phyloP scores from a whole-genome alignment of 2,113 vertebrate species.

The Clupea harengus region DNA sequence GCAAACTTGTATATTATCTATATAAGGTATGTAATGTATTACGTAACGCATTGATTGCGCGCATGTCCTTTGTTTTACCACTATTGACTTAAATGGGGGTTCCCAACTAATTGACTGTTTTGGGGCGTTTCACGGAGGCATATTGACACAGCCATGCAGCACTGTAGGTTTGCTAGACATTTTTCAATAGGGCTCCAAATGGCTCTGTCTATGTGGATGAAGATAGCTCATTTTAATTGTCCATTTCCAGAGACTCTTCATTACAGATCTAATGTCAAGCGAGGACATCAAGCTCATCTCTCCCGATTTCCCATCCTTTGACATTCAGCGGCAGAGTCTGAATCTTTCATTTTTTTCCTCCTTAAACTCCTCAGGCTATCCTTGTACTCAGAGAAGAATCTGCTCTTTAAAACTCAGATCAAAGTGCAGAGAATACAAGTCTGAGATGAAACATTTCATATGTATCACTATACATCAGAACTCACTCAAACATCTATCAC shows the following conservation, averaged over 20 bases:
- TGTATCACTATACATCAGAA: neutral
- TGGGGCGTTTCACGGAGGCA: slow-evolving; percentile 29
- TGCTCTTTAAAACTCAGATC: slow-evolving; percentile 9
- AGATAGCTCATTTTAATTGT: slow-evolving; percentile 41
- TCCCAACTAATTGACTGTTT: slow-evolving; percentile 42
- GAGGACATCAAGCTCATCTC: slow-evolving; percentile 33
- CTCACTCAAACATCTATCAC: slow-evolving; percentile 8
- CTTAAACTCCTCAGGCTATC: neutral
- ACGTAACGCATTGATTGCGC: slow-evolving; percentile 25
- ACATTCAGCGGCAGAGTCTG: slow-evolving; percentile 21
- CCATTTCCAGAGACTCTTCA: slow-evolving; percentile 37
- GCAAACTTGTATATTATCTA: slow-evolving; percentile 42
- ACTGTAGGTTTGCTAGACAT: slow-evolving; percentile 33
- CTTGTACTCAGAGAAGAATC: neutral
- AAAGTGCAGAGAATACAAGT: neutral
- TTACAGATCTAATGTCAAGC: slow-evolving; percentile 40
- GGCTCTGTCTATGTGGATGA: slow-evolving; percentile 31
- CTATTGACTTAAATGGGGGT: slow-evolving; percentile 38
- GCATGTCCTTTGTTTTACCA: slow-evolving; percentile 18
- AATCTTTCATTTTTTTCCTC: neutral
- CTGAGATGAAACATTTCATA: slow-evolving; percentile 2
- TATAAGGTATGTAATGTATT: neutral
- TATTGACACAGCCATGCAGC: slow-evolving; percentile 32
- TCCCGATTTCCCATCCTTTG: slow-evolving; percentile 28
- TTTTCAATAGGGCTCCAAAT: slow-evolving; percentile 31